phyloP scores from a whole-genome alignment of 2,797 vertebrate genomes.

The Cossypha polioptera region DNA sequence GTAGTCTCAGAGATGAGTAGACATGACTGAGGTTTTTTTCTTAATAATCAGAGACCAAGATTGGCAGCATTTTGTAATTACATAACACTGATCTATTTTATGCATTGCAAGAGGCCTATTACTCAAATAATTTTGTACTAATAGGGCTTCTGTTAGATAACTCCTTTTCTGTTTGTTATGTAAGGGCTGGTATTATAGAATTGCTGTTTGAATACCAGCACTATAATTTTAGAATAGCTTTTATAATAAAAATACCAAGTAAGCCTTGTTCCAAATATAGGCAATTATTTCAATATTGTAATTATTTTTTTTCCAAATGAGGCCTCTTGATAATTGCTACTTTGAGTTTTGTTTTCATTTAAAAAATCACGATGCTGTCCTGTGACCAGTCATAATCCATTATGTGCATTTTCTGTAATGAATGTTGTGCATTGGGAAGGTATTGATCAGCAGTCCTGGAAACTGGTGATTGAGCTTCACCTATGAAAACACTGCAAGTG shows the following conservation, averaged over 20 bases:
- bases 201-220: constrained; percentile 32
- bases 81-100: constrained; percentile 45
- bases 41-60: constrained; percentile 10
- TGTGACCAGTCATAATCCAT: not conserved
- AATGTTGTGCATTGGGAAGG: not conserved
- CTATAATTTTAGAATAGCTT: constrained; percentile 52
- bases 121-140: constrained; percentile 39
- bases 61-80: constrained; percentile 28
- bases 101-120: constrained; percentile 3
- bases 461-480: not conserved
- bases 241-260: constrained; percentile 25
- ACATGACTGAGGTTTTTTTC: constrained; percentile 15
- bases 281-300: not conserved
- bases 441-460: not conserved
- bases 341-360: not conserved
- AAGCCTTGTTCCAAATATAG: constrained; percentile 4
- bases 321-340: not conserved
- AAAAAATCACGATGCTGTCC: not conserved
- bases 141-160: constrained; percentile 56
- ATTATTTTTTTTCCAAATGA: not conserved
- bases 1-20: constrained; percentile 14
- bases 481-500: not conserved
- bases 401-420: not conserved
- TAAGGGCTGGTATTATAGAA: constrained; percentile 41
- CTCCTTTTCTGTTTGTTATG: constrained; percentile 44